Conservation (phyloP, 1,140 invertebrate genomes). For the Aricia agestis region DNA sequence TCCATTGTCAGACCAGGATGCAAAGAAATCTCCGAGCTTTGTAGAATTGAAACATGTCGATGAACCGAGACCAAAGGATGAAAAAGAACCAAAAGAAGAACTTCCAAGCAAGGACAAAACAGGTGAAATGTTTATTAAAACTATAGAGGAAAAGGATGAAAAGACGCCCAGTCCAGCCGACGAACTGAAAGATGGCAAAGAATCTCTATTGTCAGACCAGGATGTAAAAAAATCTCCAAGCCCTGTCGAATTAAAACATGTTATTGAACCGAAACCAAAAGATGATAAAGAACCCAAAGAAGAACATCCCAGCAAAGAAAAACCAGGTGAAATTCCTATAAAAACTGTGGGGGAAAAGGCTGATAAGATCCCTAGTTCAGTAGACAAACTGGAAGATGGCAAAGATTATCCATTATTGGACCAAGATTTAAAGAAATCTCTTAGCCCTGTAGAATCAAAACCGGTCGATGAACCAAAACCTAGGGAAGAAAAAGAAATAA, state of each 20-base stretch:
- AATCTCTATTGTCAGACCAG: not conserved
- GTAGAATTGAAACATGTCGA: slow-evolving; percentile 22
- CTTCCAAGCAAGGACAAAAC: slow-evolving; percentile 18
- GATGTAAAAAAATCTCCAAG: not conserved
- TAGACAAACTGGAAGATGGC: not conserved
- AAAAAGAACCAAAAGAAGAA: not conserved
- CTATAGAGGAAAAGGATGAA: not conserved
- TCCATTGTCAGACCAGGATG: not conserved
- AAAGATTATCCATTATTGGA: not conserved
- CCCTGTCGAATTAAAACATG: not conserved
- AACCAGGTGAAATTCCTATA: not conserved
- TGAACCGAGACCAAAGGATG: slow-evolving; percentile 12
- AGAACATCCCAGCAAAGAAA: slow-evolving; percentile 13
- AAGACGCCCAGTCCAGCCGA: slow-evolving; percentile 8
- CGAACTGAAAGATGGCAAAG: not conserved
- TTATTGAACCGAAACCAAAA: not conserved
- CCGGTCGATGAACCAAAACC: not conserved
- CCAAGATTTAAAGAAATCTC: not conserved
- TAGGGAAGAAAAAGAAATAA: not conserved
- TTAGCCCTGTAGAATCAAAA: not conserved
- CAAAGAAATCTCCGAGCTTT: slow-evolving; percentile 25
- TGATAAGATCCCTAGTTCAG: not conserved
- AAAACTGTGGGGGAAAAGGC: not conserved
- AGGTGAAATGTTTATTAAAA: slow-evolving; percentile 20
- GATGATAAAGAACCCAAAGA: not conserved